A percentile compares a stretch with the other conserved stretches of the same genome.
phyloP scores from a whole-genome alignment of 2,888 invertebrate genomes.

The Chaitophorus viminalis region DNA sequence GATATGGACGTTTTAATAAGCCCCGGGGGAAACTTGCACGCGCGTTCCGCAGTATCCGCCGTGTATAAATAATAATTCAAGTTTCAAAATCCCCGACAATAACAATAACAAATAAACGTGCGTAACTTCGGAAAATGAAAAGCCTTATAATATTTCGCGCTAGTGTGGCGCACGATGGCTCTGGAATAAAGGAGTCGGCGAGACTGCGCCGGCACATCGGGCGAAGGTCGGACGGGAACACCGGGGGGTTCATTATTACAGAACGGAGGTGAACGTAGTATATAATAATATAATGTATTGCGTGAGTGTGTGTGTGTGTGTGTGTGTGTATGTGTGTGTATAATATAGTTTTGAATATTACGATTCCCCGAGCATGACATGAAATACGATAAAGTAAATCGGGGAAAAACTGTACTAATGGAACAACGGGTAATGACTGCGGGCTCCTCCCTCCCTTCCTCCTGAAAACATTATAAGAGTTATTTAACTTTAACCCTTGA shows the following conservation, averaged over 20 bases:
- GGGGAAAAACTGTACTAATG: conserved; percentile 59
- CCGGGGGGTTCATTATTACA: conserved; percentile 51
- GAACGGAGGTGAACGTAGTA: conserved; percentile 46
- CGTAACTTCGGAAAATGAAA: conserved; percentile 60
- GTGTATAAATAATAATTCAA: conserved; percentile 58
- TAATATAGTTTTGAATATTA: conserved; percentile 52
- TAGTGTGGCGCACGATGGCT: background rate
- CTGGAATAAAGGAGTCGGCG: background rate
- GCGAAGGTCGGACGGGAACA: background rate
- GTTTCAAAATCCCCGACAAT: conserved; percentile 59
- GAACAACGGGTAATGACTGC: conserved; percentile 50
- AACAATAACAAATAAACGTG: conserved; percentile 61
- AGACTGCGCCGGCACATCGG: background rate
- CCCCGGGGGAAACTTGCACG: conserved; percentile 41
- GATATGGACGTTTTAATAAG: conserved; percentile 61
- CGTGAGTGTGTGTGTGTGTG: background rate
- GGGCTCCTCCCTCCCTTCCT: background rate
- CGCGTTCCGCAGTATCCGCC: conserved; percentile 16
- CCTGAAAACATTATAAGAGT: conserved; percentile 25
- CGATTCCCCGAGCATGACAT: conserved; percentile 51
- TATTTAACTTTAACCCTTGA: conserved; percentile 52
- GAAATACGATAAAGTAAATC: conserved; percentile 57
- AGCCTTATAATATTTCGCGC: conserved; percentile 54
- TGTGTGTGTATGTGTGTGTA: background rate
- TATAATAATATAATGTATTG: background rate